Evolutionary conservation across 2,797 vertebrate genomes (phyloP).

Genomic region (Miichthys miiuy): DNA sequence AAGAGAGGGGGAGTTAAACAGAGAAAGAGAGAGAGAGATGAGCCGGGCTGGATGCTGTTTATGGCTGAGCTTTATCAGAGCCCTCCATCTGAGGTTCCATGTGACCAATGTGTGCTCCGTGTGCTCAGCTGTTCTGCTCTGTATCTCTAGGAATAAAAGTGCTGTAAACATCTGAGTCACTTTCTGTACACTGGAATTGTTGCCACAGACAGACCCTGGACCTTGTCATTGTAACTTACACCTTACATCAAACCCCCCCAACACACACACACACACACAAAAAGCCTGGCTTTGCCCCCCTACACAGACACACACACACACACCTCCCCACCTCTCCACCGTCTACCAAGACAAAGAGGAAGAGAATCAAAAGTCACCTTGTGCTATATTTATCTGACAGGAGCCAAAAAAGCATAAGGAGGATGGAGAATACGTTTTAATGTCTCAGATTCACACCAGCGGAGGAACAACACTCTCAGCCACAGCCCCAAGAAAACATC

Average conservation of each 20-base stretch:
- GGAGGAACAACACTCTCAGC: slow-evolving; percentile 70
- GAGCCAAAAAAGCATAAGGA: slow-evolving; percentile 65
- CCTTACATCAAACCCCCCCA: slow-evolving; percentile 48
- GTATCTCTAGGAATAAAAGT: slow-evolving; percentile 74
- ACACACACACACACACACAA: slow-evolving; percentile 9
- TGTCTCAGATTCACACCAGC: slow-evolving; percentile 69
- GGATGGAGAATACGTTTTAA: slow-evolving; percentile 75
- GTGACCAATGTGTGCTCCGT: slow-evolving; percentile 80
- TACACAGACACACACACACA: background rate
- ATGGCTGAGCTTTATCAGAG: slow-evolving; percentile 83
- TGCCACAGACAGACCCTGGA: slow-evolving; percentile 64
- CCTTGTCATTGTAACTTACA: slow-evolving; percentile 78
- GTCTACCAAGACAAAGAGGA: slow-evolving; percentile 58
- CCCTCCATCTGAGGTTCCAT: slow-evolving; percentile 84
- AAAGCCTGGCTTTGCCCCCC: slow-evolving; percentile 61
- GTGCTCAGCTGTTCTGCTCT: slow-evolving; percentile 70
- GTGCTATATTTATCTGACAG: slow-evolving; percentile 81
- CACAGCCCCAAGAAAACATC: slow-evolving; percentile 74
- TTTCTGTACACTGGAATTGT: slow-evolving; percentile 63
- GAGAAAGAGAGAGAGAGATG: slow-evolving; percentile 45
- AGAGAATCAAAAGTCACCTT: slow-evolving; percentile 80
- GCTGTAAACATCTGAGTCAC: slow-evolving; percentile 66
- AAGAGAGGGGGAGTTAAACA: slow-evolving; percentile 50
- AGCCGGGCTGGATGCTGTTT: slow-evolving; percentile 74
- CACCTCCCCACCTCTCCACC: background rate